These are phyloP conservation scores for Andrena cerasifolii DNA, from an alignment of 1,140 invertebrate genomes.

Conservation along the genomic window DNA sequence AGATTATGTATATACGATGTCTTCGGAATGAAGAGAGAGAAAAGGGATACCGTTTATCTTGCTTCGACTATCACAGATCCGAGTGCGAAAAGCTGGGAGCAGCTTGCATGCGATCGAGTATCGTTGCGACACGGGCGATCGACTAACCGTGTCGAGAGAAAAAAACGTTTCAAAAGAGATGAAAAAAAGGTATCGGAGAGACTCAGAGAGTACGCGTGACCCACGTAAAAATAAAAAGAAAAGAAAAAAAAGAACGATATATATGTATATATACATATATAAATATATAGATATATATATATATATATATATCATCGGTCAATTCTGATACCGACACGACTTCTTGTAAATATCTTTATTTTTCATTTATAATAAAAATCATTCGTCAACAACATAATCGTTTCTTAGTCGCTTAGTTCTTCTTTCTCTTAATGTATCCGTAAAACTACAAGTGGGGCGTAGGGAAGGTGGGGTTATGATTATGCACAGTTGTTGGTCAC, in stretches of 20 bases:
- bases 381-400: slow-evolving; percentile 84
- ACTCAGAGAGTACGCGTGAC: too few species aligned
- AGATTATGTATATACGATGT: slow-evolving; percentile 49
- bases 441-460: slow-evolving; percentile 74
- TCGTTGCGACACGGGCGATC: slow-evolving; percentile 1
- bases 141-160: neutral
- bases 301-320: slow-evolving; percentile 48
- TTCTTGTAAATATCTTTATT: slow-evolving; percentile 84
- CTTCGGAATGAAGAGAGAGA: slow-evolving; percentile 46
- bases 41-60: slow-evolving; percentile 50
- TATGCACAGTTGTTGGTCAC: slow-evolving; percentile 82
- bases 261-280: neutral
- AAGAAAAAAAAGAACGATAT: too few species aligned
- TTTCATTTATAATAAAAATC: slow-evolving; percentile 84
- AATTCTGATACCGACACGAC: slow-evolving; percentile 65
- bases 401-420: slow-evolving; percentile 81
- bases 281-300: too few species aligned
- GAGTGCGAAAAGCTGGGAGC: slow-evolving; percentile 41
- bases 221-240: too few species aligned
- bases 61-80: slow-evolving; percentile 56
- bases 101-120: slow-evolving; percentile 28
- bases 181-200: slow-evolving; percentile 32
- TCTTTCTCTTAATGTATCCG: slow-evolving; percentile 72
- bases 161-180: slow-evolving; percentile 12
- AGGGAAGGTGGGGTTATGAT: slow-evolving; percentile 77